Evolutionary conservation across 2,797 vertebrate genomes (phyloP).

Genomic region (Pangasius larnaudii): DNA sequence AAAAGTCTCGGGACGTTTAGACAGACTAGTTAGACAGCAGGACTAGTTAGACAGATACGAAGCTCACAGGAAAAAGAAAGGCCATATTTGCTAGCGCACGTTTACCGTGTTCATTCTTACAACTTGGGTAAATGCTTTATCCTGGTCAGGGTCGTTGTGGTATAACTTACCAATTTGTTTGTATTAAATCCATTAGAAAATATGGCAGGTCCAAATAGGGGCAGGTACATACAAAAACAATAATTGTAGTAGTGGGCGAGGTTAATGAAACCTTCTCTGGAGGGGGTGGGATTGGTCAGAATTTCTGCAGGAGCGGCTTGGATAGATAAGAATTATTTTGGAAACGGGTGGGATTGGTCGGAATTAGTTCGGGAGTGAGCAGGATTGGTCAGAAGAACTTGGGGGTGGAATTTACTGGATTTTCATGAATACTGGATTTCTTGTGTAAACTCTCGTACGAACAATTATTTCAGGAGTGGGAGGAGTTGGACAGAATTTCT

Average conservation of each 20-base stretch:
- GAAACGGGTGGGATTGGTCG: not conserved
- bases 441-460: no score
- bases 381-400: not conserved
- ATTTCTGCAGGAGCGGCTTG: not conserved
- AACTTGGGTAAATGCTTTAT: not conserved
- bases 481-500: not conserved
- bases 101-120: not conserved
- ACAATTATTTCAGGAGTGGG: not conserved
- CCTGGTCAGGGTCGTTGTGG: not conserved
- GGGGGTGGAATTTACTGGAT: no score
- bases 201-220: not conserved
- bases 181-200: no score
- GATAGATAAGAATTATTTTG: not conserved
- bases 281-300: not conserved
- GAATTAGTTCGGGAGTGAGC: not conserved
- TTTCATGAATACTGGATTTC: no score
- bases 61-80: not conserved
- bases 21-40: not conserved
- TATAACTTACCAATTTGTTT: not conserved
- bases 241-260: not conserved
- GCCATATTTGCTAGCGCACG: not conserved
- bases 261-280: not conserved
- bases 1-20: not conserved
- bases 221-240: not conserved
- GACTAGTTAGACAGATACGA: no score